phyloP scores from a whole-genome alignment of 2,888 invertebrate genomes.

The Cosmia pyralina region DNA sequence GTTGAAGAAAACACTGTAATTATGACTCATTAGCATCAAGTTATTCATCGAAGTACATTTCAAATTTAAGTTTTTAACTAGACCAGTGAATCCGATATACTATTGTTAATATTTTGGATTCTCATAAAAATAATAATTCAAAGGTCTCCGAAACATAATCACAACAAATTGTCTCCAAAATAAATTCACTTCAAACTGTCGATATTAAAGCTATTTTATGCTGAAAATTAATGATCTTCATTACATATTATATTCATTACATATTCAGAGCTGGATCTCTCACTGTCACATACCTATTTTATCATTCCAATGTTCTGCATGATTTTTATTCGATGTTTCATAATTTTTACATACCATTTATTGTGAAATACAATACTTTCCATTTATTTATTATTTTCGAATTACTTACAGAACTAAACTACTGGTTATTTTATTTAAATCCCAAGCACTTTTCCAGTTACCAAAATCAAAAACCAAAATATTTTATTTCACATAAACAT shows the following conservation, averaged over 20 bases:
- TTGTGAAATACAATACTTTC: constrained; percentile 3
- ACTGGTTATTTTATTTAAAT: neutral
- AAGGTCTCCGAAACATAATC: neutral
- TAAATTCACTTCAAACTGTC: neutral
- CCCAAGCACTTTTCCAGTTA: neutral
- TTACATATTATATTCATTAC: too few species aligned
- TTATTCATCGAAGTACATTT: constrained; percentile 4
- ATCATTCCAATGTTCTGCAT: constrained; percentile 26
- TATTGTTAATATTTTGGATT: neutral
- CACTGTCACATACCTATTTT: constrained; percentile 1
- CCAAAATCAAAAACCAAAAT: too few species aligned
- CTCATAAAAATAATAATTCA: neutral
- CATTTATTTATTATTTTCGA: neutral
- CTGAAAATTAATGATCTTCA: neutral
- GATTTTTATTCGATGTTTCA: constrained; percentile 24
- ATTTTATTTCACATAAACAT: too few species aligned
- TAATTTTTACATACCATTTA: constrained; percentile 13
- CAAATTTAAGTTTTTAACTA: neutral
- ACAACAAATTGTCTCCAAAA: neutral
- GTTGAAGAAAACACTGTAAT: constrained; percentile 71
- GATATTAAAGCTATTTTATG: neutral
- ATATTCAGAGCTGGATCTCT: neutral
- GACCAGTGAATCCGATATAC: neutral
- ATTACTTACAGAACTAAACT: neutral
- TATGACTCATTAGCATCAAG: neutral